These are phyloP conservation scores for Kuschelorhynchus macadamiae DNA, from an alignment of 2,888 invertebrate genomes.

Conservation along the genomic window DNA sequence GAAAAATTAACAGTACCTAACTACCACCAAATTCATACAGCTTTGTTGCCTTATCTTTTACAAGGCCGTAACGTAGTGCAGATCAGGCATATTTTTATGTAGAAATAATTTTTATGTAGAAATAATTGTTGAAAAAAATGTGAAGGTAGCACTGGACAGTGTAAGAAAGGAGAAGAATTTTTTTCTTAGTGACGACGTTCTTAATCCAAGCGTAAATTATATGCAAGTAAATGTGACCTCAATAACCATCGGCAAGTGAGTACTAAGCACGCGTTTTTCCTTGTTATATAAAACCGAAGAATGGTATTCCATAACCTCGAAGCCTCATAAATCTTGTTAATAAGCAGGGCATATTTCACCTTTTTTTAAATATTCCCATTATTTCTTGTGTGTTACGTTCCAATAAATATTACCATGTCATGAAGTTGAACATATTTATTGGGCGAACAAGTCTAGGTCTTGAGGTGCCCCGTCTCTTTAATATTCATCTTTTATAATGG, in stretches of 20 bases:
- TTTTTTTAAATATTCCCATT: conserved; percentile 38
- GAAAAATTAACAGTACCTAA: too few species aligned
- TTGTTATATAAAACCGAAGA: conserved; percentile 34
- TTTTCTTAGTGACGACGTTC: too few species aligned
- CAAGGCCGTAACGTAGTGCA: too few species aligned
- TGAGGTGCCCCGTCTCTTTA: conserved; percentile 30
- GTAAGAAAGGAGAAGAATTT: too few species aligned
- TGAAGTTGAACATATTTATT: conserved; percentile 41
- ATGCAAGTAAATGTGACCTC: conserved; percentile 19
- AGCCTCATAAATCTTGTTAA: conserved; percentile 32
- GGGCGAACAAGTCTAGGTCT: conserved; percentile 34
- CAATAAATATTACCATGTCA: conserved; percentile 42
- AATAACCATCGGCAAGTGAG: conserved; percentile 24
- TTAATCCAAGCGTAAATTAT: neutral
- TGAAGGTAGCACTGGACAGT: too few species aligned
- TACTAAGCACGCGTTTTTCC: conserved; percentile 22
- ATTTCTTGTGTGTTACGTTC: conserved; percentile 39
- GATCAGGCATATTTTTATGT: too few species aligned
- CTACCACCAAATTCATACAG: too few species aligned
- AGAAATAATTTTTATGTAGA: too few species aligned
- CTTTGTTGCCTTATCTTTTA: too few species aligned
- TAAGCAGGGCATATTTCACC: conserved; percentile 33
- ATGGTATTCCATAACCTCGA: conserved; percentile 33
- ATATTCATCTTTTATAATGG: conserved; percentile 43
- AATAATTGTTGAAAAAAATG: too few species aligned